Conservation (phyloP, 2,888 invertebrate genomes). For the Cheilosia vulpina region DNA sequence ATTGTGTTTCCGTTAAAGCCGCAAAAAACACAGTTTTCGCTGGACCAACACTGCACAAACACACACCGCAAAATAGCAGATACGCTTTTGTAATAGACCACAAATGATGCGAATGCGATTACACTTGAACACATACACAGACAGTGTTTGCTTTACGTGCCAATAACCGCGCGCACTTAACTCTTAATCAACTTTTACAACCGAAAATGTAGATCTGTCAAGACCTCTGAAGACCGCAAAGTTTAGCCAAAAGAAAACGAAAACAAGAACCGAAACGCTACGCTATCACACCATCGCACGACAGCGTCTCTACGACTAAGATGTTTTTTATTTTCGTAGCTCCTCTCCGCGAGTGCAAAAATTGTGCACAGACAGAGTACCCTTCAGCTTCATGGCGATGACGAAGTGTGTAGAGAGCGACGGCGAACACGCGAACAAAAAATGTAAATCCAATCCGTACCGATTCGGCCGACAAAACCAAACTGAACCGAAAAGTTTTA, state of each 20-base stretch:
- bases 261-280: slow-evolving; percentile 10
- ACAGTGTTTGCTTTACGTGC: slow-evolving; percentile 6
- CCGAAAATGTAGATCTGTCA: neutral
- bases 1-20: slow-evolving; percentile 23
- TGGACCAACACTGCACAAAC: slow-evolving; percentile 11
- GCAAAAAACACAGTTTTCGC: slow-evolving; percentile 3
- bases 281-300: slow-evolving; percentile 44
- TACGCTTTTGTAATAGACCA: slow-evolving; percentile 10
- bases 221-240: slow-evolving; percentile 21
- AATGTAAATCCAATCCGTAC: slow-evolving; percentile 21
- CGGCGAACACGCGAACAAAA: slow-evolving; percentile 9
- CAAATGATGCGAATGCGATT: neutral
- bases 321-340: neutral
- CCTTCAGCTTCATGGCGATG: neutral
- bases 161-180: slow-evolving; percentile 21
- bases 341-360: slow-evolving; percentile 24
- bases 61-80: neutral
- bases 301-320: slow-evolving; percentile 39
- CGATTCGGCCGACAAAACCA: slow-evolving; percentile 42
- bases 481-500: slow-evolving; percentile 39
- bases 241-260: slow-evolving; percentile 18
- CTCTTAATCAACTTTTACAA: neutral
- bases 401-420: slow-evolving; percentile 35
- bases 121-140: neutral
- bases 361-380: neutral